Percentiles rank a stretch among this genome's conserved stretches.
Conservation (phyloP, 2,888 invertebrate genomes). For the Ectemnius continuus region DNA sequence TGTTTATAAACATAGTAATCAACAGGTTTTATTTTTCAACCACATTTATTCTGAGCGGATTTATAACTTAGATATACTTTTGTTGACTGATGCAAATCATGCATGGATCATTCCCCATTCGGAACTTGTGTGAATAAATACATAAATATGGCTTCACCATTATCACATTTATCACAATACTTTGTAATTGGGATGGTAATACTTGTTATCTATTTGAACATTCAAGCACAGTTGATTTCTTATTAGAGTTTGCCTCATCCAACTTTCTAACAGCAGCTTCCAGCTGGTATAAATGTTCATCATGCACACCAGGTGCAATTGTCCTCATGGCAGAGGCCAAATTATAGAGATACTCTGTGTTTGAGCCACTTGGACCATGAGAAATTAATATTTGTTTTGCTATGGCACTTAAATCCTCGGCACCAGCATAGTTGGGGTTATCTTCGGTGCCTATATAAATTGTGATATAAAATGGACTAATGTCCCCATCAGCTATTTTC, state of each 20-base stretch:
- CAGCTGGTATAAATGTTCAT: constrained; percentile 87
- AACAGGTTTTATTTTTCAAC: no score
- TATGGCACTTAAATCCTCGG: constrained; percentile 87
- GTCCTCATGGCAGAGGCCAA: constrained; percentile 88
- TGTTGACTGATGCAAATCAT: no score
- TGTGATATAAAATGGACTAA: constrained; percentile 83
- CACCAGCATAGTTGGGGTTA: constrained; percentile 90
- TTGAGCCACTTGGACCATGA: constrained; percentile 92
- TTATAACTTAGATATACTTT: no score
- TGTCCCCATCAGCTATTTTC: constrained; percentile 42
- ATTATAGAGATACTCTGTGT: constrained; percentile 94
- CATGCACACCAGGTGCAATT: constrained; percentile 85
- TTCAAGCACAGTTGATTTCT: constrained; percentile 7
- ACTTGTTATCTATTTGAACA: background rate
- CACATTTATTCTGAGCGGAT: no score
- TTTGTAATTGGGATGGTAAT: background rate
- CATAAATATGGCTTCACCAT: no score
- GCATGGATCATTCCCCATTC: no score
- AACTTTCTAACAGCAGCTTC: constrained; percentile 82
- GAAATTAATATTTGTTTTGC: constrained; percentile 87
- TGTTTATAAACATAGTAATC: no score
- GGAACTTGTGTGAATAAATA: no score
- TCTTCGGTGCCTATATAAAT: constrained; percentile 90
- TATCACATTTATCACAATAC: background rate
- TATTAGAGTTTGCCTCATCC: constrained; percentile 53